phyloP scores from a whole-genome alignment of 2,113 vertebrate genomes.

The Sitta europaea region DNA sequence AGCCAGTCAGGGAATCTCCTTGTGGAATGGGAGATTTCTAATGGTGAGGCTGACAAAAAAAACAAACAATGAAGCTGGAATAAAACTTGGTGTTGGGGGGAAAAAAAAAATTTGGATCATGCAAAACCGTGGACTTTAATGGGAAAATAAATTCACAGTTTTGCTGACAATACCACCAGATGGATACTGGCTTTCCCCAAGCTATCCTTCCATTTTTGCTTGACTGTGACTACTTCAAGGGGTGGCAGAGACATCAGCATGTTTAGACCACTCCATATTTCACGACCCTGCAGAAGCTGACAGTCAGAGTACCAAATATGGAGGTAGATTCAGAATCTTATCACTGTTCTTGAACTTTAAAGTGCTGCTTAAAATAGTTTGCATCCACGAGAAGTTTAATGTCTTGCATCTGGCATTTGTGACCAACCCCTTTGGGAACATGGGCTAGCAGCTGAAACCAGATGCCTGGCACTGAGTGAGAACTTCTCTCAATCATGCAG shows the following conservation, averaged over 20 bases:
- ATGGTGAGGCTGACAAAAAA: neutral
- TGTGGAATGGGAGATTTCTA: neutral
- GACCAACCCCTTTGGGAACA: neutral
- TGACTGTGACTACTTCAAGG: neutral
- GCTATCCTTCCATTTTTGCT: neutral
- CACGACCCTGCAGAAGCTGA: neutral
- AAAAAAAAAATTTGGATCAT: neutral
- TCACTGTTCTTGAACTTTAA: conserved; percentile 5
- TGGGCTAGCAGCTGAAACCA: neutral
- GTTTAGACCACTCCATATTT: neutral
- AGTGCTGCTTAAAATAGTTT: conserved; percentile 27
- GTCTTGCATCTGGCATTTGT: neutral
- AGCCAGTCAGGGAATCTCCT: neutral
- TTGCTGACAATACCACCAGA: neutral
- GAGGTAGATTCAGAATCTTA: neutral
- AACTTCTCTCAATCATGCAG: neutral
- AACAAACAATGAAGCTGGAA: neutral
- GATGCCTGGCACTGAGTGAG: neutral
- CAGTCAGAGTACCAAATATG: neutral
- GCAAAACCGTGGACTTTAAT: neutral
- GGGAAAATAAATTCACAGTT: neutral
- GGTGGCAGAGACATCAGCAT: neutral
- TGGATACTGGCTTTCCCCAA: neutral
- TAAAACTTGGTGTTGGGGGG: neutral
- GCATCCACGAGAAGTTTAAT: neutral